Conservation (phyloP, 2,797 vertebrate genomes). For the Tokudaia tokunoshimensis region DNA sequence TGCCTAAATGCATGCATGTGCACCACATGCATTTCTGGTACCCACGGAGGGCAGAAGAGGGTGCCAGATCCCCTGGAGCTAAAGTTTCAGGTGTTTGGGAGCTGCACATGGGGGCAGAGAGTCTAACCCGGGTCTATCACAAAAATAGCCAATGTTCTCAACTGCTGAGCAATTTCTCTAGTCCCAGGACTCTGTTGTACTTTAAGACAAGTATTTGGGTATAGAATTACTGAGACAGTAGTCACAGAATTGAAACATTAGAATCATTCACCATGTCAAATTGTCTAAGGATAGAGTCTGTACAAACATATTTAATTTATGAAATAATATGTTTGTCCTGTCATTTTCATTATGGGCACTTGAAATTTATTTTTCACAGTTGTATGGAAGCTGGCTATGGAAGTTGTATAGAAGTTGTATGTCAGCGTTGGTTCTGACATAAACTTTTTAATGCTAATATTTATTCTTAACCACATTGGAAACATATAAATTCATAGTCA, state of each 20-base stretch:
- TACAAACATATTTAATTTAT: conserved; percentile 22
- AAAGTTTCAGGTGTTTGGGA: neutral
- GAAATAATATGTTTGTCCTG: neutral
- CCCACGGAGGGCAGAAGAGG: no score
- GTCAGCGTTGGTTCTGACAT: neutral
- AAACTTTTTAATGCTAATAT: neutral
- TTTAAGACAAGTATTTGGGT: neutral
- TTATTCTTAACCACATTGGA: conserved; percentile 32
- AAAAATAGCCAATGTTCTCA: neutral
- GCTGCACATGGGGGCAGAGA: neutral
- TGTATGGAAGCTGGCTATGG: neutral
- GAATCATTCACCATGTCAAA: neutral
- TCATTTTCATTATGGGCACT: neutral
- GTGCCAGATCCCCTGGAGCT: neutral
- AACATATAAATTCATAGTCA: neutral
- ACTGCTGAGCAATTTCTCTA: neutral
- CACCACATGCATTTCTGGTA: neutral
- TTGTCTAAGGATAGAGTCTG: neutral
- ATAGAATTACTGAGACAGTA: neutral
- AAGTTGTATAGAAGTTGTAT: neutral
- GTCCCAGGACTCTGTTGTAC: neutral
- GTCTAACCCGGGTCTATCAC: neutral
- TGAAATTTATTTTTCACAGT: conserved; percentile 13
- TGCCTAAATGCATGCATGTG: neutral
- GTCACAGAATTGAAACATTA: neutral